A percentile compares a stretch with the other conserved stretches of the same genome.
Evolutionary conservation across 2,888 invertebrate species (phyloP).

Genomic region (Pterostichus niger): DNA sequence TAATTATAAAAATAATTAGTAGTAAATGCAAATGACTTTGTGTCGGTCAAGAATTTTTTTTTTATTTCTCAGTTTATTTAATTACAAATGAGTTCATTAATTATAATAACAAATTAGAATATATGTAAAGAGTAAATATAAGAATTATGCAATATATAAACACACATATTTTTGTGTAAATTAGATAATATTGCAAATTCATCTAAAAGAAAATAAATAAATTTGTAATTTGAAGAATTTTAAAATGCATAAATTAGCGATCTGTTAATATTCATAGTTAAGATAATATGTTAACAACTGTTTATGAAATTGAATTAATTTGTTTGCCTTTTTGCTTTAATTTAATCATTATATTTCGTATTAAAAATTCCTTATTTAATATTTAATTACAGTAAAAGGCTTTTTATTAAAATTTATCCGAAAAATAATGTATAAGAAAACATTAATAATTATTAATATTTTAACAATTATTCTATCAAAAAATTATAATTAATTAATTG

Average conservation of each 20-base stretch:
- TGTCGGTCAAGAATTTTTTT: constrained; percentile 20
- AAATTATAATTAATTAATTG: no score
- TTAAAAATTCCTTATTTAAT: no score
- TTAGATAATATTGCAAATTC: constrained; percentile 7
- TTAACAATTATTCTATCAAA: no score
- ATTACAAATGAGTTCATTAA: constrained; percentile 39
- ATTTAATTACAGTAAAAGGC: no score
- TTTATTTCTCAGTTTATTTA: background rate
- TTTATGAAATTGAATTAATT: no score
- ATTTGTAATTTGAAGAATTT: background rate
- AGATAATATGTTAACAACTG: no score
- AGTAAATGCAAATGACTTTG: constrained; percentile 21
- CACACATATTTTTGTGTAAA: constrained; percentile 6
- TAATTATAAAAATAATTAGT: constrained; percentile 30
- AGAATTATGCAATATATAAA: constrained; percentile 16
- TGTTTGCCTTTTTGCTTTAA: no score
- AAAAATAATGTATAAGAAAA: no score
- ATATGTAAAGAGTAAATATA: constrained; percentile 24
- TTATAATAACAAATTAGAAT: constrained; percentile 32
- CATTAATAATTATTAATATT: no score
- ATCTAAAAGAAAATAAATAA: background rate
- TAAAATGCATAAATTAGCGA: constrained; percentile 23
- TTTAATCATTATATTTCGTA: no score
- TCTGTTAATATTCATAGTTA: no score
- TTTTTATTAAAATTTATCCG: no score